Evolutionary conservation across 2,113 vertebrate genomes (phyloP).

Genomic region (Dicaeum eximium): DNA sequence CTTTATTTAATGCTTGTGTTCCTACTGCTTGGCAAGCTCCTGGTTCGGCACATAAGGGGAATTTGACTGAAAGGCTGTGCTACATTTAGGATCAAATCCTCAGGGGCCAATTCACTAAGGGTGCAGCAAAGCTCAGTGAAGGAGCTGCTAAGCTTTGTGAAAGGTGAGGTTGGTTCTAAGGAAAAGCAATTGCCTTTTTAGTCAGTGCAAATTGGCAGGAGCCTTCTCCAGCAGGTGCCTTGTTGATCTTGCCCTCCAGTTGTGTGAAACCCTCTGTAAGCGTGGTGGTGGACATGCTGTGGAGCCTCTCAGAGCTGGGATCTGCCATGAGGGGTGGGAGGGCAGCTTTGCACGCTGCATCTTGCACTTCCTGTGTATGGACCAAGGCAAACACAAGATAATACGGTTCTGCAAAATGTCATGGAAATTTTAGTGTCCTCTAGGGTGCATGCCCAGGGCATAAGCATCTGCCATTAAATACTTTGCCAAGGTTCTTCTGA

Average conservation of each 20-base stretch:
- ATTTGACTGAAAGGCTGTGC: conserved; percentile 27
- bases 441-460: rapidly evolving
- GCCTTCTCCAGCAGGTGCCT: neutral
- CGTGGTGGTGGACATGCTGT: rapidly evolving
- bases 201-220: neutral
- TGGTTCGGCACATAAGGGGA: conserved; percentile 10
- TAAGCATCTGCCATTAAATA: neutral
- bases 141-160: neutral
- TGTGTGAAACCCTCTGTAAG: neutral
- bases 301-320: neutral
- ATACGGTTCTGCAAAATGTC: neutral
- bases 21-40: conserved; percentile 34
- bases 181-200: neutral
- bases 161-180: neutral
- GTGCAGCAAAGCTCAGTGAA: neutral
- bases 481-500: neutral
- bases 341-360: neutral
- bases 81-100: conserved; percentile 33
- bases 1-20: conserved; percentile 51
- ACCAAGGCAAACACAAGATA: neutral
- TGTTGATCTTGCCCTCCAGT: neutral
- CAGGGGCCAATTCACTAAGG: neutral
- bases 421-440: neutral
- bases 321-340: neutral
- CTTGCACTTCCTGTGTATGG: neutral